These are phyloP conservation scores for Atlantisia rogersi DNA, from an alignment of 2,113 vertebrate genomes.

Conservation along the genomic window DNA sequence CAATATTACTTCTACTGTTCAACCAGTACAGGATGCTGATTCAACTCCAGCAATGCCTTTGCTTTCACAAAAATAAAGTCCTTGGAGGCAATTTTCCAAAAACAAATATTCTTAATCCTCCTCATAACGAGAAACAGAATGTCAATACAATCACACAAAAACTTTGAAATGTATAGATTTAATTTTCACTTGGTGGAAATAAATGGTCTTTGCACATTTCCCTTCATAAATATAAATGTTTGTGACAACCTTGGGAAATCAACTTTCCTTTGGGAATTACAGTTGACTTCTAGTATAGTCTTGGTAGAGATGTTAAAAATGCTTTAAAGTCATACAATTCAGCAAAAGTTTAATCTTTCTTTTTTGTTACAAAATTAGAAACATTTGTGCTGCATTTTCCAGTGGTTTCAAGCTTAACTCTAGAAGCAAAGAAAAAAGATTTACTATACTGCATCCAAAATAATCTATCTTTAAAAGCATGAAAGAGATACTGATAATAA, in stretches of 20 bases:
- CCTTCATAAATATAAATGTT: not conserved
- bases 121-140: not conserved
- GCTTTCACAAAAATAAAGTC: not conserved
- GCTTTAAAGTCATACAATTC: not conserved
- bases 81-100: not conserved
- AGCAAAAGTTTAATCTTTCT: not conserved
- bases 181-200: not conserved
- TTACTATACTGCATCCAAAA: not conserved
- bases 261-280: not conserved
- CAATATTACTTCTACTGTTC: not conserved
- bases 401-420: not conserved
- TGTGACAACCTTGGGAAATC: conserved; percentile 2
- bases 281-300: not conserved
- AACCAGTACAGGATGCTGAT: not conserved
- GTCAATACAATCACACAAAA: not conserved
- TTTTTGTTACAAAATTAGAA: not conserved
- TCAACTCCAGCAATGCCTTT: not conserved
- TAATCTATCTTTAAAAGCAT: not conserved
- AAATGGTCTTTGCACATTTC: not conserved
- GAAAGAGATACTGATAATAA: not conserved
- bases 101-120: conserved; percentile 2
- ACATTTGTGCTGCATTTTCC: not conserved
- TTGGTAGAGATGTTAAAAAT: conserved; percentile 9
- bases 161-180: conserved; percentile 17
- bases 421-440: not conserved